Conservation (phyloP, 2,113 vertebrate genomes). For the Columbina picui region DNA sequence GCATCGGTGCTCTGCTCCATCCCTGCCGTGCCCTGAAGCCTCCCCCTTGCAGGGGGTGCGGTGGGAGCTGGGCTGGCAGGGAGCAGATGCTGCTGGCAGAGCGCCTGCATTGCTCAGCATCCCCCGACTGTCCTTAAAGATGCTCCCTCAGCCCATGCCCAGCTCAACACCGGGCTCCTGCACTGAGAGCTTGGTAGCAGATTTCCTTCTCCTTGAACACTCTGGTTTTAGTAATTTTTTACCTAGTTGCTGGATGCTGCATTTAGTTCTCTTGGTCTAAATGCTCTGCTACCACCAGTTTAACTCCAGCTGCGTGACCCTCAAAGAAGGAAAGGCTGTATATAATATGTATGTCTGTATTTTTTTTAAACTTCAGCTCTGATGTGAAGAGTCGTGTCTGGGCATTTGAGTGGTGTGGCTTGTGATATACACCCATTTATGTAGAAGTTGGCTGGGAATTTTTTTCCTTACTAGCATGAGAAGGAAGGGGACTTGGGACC, state of each 20-base stretch:
- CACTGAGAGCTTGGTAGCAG: neutral
- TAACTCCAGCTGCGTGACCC: neutral
- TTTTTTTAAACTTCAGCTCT: neutral
- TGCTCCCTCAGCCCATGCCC: neutral
- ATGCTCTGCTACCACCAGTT: neutral
- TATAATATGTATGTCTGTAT: neutral
- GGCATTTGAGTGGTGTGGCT: neutral
- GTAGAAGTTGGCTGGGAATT: neutral
- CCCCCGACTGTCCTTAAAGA: neutral
- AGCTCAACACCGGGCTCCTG: neutral
- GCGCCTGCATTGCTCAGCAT: too few relatives aligned
- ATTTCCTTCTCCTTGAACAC: neutral
- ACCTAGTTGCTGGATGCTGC: neutral
- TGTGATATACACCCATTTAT: neutral
- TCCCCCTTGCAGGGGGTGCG: accelerated
- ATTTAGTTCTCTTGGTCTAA: neutral
- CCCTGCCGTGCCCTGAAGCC: neutral
- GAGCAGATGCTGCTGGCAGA: neutral
- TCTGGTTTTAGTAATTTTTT: neutral
- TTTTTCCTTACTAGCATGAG: conserved; percentile 7
- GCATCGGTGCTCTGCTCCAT: neutral
- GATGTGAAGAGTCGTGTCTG: neutral
- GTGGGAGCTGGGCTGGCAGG: neutral
- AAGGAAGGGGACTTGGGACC: neutral
- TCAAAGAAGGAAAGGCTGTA: neutral